These are phyloP conservation scores for Caretta caretta DNA, from an alignment of 2,113 vertebrate species.

Conservation along the genomic window DNA sequence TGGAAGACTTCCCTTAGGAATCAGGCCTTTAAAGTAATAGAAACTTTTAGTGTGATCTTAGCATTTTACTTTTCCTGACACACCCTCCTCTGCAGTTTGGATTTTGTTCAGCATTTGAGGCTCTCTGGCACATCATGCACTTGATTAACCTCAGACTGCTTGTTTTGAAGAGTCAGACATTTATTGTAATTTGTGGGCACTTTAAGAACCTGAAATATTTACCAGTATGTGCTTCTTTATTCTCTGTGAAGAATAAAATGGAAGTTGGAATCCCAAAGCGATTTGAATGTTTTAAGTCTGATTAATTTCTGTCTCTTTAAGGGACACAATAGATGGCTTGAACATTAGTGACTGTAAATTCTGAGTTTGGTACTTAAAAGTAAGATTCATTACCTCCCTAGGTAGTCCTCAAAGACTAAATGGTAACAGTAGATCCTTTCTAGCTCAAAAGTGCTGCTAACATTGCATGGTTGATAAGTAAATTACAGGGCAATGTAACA, in stretches of 20 bases:
- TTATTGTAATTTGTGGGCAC: not conserved
- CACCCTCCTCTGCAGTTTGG: accelerated
- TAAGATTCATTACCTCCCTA: accelerated
- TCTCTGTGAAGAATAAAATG: not conserved
- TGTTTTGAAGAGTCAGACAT: not conserved
- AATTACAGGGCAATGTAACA: not conserved
- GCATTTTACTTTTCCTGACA: not conserved
- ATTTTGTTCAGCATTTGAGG: not conserved
- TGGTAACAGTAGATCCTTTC: not conserved
- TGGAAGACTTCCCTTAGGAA: not conserved
- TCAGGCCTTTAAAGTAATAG: not conserved
- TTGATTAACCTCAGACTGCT: not conserved
- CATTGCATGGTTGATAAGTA: accelerated
- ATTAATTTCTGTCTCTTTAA: not conserved
- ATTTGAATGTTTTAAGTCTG: not conserved
- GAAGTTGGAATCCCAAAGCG: not conserved
- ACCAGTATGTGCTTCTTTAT: not conserved
- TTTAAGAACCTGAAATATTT: not conserved
- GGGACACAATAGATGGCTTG: not conserved
- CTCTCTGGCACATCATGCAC: not conserved
- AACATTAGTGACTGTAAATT: not conserved
- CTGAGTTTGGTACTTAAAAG: not conserved
- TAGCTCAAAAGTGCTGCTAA: not conserved
- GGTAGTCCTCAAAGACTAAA: not conserved
- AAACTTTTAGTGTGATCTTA: not conserved